These are phyloP conservation scores for Oscheius sp. DNA, from an alignment of 2,888 invertebrate genomes.

Conservation along the genomic window DNA sequence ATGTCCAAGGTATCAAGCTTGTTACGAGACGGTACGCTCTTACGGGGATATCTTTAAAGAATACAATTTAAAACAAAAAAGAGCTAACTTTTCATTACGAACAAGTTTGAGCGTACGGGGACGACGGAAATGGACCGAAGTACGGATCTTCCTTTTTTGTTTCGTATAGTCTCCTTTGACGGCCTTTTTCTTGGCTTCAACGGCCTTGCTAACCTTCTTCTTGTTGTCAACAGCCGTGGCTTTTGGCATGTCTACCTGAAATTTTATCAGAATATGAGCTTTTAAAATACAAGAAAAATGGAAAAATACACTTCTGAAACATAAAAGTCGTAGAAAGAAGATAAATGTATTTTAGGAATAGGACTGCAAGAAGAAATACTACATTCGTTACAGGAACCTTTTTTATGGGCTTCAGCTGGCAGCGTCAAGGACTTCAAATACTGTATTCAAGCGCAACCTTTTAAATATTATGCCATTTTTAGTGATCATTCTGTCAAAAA, in stretches of 20 bases:
- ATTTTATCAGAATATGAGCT: too few species aligned
- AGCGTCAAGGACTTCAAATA: too few species aligned
- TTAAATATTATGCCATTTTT: background rate
- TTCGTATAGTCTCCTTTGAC: constrained; percentile 57
- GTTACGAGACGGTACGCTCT: constrained; percentile 89
- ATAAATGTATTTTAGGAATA: too few species aligned
- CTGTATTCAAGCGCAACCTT: background rate
- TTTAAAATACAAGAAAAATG: too few species aligned
- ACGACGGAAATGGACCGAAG: constrained; percentile 91
- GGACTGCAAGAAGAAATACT: too few species aligned
- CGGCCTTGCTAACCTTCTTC: constrained; percentile 64
- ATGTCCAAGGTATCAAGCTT: constrained; percentile 86
- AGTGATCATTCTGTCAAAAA: background rate
- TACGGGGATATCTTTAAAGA: constrained; percentile 80
- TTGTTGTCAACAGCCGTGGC: constrained; percentile 13
- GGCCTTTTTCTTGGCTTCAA: constrained; percentile 69
- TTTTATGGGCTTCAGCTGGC: too few species aligned
- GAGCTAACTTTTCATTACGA: constrained; percentile 82
- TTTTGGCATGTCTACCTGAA: too few species aligned
- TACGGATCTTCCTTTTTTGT: constrained; percentile 80
- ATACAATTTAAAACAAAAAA: background rate
- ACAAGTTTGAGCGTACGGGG: constrained; percentile 91
- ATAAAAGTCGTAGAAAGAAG: too few species aligned
- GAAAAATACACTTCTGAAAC: too few species aligned
- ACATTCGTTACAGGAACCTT: too few species aligned